Base-by-base conservation (phyloP, 2,797 vertebrate species). In the Lithobates sylvaticus region DNA sequence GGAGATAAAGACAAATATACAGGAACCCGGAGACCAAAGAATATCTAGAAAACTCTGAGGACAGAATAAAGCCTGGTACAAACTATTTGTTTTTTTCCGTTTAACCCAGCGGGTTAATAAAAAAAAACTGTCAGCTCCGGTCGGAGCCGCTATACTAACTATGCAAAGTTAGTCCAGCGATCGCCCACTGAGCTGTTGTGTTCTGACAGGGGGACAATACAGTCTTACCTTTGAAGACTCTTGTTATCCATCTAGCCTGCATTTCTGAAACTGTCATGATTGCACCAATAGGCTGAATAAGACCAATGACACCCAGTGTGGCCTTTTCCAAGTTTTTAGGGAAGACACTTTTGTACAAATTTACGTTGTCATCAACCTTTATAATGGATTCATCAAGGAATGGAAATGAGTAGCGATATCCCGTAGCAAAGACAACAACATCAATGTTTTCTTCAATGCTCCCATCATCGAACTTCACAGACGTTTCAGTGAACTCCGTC, bases 241-340 rank as follows among this genome's bases (percentile, higher is more conserved):
- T 92, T 0, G 96, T 93, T 84, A 91, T 94, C 95, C 95, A 97
- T 39, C 96, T 94, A 0, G 95, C 95, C 83, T 97, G 97, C 88
- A 97, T 93, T 90, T 97, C 96, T 10, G 93, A 88, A 87, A 89
- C 78, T 12, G 92, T 85, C 86, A 94, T 93, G 71, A 96, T 85
- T 0, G 95, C 89, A 10, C 96, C 96, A 0, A 90, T 84, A 2
- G 92, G 88, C 23, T 92, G 74, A 42, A 97, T 34, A 42, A 95
- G 90, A 61, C 96, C 96, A 0, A 97, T 93, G 86, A 97, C 82
- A 7, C 95, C 96, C 84, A 97, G 86, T 0, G 96, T 96, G 0
- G 94, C 89, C 79, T 78, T 93, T 74, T 93, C 90, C 82, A 97
- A 89, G 6, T 87, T 83, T 15, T 94, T 92, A 34, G 94, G 96